A percentile compares a stretch with the other conserved stretches of the same genome.
These are phyloP conservation scores for Drosophila pegasa DNA, from an alignment of 2,888 invertebrate species.

Conservation along the genomic window DNA sequence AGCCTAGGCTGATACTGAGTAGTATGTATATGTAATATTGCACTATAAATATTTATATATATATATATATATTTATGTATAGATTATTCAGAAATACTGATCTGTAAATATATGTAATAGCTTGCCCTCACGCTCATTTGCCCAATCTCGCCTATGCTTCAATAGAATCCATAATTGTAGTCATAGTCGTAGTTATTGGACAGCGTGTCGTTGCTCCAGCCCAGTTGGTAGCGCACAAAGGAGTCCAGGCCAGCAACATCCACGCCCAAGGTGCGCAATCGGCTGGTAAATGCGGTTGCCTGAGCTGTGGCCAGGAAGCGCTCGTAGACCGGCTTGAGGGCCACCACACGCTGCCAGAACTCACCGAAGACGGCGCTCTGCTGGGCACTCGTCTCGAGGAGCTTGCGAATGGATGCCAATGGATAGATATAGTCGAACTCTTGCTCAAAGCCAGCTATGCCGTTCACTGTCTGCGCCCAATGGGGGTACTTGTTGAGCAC, in stretches of 20 bases:
- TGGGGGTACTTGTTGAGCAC: slow-evolving; percentile 71
- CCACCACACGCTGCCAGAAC: slow-evolving; percentile 68
- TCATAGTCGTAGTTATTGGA: slow-evolving; percentile 38
- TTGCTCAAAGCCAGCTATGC: slow-evolving; percentile 76
- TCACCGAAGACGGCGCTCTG: slow-evolving; percentile 71
- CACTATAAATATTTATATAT: not conserved
- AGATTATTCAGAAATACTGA: not conserved
- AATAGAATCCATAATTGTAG: slow-evolving; percentile 23
- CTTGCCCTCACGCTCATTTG: not conserved
- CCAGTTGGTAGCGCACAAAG: slow-evolving; percentile 55
- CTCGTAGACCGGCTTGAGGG: slow-evolving; percentile 75
- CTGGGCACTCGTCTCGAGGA: slow-evolving; percentile 68
- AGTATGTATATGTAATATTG: not conserved
- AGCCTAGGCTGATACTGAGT: not conserved
- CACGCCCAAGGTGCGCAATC: slow-evolving; percentile 49
- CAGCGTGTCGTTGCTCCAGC: slow-evolving; percentile 60
- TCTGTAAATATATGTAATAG: not conserved
- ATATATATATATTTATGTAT: not conserved
- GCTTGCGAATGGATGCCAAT: slow-evolving; percentile 53
- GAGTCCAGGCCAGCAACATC: slow-evolving; percentile 46
- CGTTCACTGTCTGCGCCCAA: slow-evolving; percentile 66
- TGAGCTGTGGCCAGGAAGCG: slow-evolving; percentile 50
- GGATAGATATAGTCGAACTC: slow-evolving; percentile 74
- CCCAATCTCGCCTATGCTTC: not conserved
- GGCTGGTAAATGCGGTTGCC: slow-evolving; percentile 24